Percentiles rank a stretch among this genome's conserved stretches.
phyloP scores from a whole-genome alignment of 2,797 vertebrate genomes.

The Danionella dracula region DNA sequence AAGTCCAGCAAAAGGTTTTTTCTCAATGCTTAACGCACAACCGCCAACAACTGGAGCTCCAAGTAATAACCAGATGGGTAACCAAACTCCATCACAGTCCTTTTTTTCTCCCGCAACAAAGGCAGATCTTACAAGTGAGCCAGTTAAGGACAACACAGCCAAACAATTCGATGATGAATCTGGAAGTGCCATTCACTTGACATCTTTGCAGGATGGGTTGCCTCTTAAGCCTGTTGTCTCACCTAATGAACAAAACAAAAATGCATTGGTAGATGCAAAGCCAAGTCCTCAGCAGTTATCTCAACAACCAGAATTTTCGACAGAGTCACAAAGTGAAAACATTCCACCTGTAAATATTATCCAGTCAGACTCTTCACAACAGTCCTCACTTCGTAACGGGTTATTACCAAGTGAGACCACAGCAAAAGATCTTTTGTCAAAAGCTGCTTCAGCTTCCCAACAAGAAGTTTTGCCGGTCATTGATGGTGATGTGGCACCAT shows the following conservation, averaged over 20 bases:
- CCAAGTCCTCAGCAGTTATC: conserved; percentile 15
- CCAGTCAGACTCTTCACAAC: conserved; percentile 41
- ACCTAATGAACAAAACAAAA: neutral
- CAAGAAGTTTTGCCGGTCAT: neutral
- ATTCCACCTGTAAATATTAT: conserved; percentile 39
- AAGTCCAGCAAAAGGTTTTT: conserved; percentile 59
- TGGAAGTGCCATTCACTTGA: conserved; percentile 22
- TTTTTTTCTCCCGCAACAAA: conserved; percentile 19
- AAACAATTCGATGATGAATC: conserved; percentile 28
- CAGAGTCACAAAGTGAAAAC: conserved; percentile 37
- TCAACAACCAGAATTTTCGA: conserved; percentile 35
- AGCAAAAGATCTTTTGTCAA: conserved; percentile 28
- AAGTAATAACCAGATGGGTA: conserved; percentile 33
- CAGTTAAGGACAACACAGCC: conserved; percentile 32
- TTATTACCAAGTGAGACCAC: conserved; percentile 36
- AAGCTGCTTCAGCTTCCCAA: conserved; percentile 2
- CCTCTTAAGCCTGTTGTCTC: neutral
- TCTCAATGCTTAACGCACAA: conserved; percentile 63
- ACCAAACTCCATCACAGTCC: conserved; percentile 27
- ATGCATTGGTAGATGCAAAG: neutral
- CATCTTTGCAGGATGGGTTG: conserved; percentile 41
- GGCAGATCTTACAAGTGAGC: conserved; percentile 34
- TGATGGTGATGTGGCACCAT: neutral
- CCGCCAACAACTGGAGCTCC: conserved; percentile 31
- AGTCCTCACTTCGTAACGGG: too few species aligned